These are phyloP conservation scores for Pterostichus niger DNA, from an alignment of 2,888 invertebrate genomes.

Conservation along the genomic window DNA sequence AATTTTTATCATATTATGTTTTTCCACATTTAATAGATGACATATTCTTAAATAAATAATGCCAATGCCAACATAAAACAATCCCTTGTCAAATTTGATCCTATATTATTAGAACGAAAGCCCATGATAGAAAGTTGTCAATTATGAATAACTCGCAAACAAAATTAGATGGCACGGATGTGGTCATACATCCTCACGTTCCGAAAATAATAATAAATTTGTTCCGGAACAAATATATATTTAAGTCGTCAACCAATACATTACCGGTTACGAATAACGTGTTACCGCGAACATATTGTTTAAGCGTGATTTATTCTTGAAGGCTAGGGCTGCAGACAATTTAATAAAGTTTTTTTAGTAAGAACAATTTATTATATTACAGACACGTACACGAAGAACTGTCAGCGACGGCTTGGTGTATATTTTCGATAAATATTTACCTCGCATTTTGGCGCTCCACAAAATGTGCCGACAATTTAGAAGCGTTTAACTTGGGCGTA, in stretches of 20 bases:
- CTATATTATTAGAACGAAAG: background rate
- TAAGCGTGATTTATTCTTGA: constrained; percentile 56
- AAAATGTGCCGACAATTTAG: constrained; percentile 57
- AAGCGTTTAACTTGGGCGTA: constrained; percentile 59
- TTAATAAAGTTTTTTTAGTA: constrained; percentile 60
- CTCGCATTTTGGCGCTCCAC: constrained; percentile 14
- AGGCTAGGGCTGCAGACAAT: constrained; percentile 47
- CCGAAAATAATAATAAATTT: constrained; percentile 32
- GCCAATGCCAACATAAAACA: too few relatives aligned
- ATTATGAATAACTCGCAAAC: background rate
- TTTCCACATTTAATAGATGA: too few relatives aligned
- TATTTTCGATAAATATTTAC: constrained; percentile 60
- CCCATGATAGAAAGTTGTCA: background rate
- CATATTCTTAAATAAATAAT: too few relatives aligned
- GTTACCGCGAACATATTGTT: constrained; percentile 48
- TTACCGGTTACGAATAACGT: constrained; percentile 15
- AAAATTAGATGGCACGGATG: constrained; percentile 1
- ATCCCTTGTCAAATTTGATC: background rate
- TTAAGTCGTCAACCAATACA: constrained; percentile 50
- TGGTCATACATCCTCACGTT: background rate
- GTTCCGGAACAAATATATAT: constrained; percentile 41
- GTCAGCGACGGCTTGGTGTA: constrained; percentile 29
- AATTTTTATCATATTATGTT: too few relatives aligned
- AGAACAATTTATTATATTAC: constrained; percentile 62
- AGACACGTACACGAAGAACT: constrained; percentile 49